Base-by-base conservation (phyloP, 2,797 vertebrate species). In the Danio albolineatus region DNA sequence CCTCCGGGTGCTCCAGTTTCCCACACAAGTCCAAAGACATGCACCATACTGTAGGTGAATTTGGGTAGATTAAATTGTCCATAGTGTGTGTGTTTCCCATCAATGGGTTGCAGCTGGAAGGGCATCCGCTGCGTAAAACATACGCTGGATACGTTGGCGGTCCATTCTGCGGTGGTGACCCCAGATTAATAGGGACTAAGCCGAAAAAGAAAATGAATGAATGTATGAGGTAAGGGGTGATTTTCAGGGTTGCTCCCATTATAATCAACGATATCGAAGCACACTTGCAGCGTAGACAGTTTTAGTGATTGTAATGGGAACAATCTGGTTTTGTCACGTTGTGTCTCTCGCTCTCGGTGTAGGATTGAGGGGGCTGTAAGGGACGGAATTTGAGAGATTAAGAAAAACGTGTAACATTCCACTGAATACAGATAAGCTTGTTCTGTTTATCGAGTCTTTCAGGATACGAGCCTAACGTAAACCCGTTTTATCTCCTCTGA, bases 401-500 rank as follows among this genome's bases (percentile, higher is more conserved):
- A 19, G 16, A 53, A 69, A 53, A 74, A 51, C 14, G 10, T 62
- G 57, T 39, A 21, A 62, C 73, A 76, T 43, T 53, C 9, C 38
- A 54, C 5, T 21, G 38, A 65, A 62, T 21, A 62, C 73, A 64
- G 73, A 75, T 75, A 64, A 53, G 59, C 38, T 53, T 75, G 60
- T 75, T 43, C 13, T 4, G 7, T 75, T 75, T 53, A 75, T 75
- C 60, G 21, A 17, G n/a, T 21, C 7, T 62, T 53, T 75, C n/a
- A 64, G 60, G 39, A 53, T 75, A 13, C 36, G 49, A 9, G 59
- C 53, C 51, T 19, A 53, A 53, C 28, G 16, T 43, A 21, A 64
- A 64, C 48, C 46, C 14, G 12, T 41, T 64, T 75, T 64, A 75
- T 75, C 73, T 64, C 53, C 48, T 75, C 17, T 62, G 57, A 61